phyloP scores from a whole-genome alignment of 2,888 invertebrate species.

The Nomada goodeniana region DNA sequence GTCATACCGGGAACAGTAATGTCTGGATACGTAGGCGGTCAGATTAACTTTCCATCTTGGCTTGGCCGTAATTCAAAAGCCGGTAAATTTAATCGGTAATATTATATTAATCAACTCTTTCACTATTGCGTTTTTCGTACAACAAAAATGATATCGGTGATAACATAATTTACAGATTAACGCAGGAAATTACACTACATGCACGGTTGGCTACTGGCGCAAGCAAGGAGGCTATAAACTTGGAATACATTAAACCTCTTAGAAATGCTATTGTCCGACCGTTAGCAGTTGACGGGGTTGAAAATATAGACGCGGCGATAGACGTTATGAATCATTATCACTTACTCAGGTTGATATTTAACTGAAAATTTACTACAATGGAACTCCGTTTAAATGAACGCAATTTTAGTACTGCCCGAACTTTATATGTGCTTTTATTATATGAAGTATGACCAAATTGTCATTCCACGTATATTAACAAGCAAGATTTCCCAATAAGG shows the following conservation, averaged over 20 bases:
- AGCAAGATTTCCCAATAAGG: too few species aligned
- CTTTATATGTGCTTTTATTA: too few species aligned
- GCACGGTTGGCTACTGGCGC: constrained; percentile 78
- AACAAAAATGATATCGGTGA: constrained; percentile 11
- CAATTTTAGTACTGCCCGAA: too few species aligned
- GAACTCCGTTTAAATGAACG: too few species aligned
- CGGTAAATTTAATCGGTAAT: constrained; percentile 92
- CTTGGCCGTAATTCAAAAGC: constrained; percentile 96
- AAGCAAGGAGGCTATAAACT: constrained; percentile 91
- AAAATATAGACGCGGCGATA: constrained; percentile 90
- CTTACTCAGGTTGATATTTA: constrained; percentile 83
- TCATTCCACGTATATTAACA: too few species aligned
- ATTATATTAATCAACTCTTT: not conserved
- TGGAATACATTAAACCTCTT: constrained; percentile 95
- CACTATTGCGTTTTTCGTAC: not conserved
- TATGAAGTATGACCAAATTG: too few species aligned
- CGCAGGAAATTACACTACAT: constrained; percentile 81
- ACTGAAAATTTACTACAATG: constrained; percentile 6
- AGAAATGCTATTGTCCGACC: constrained; percentile 91
- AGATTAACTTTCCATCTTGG: constrained; percentile 97
- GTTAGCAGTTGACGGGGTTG: constrained; percentile 88
- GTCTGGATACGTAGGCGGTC: constrained; percentile 91
- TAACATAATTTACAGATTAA: constrained; percentile 67
- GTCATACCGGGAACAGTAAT: constrained; percentile 95
- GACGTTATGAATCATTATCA: constrained; percentile 93